Percentiles rank a stretch among this genome's conserved stretches.
Conservation (phyloP, 2,797 vertebrate species). For the Dendrocincla fuliginosa region DNA sequence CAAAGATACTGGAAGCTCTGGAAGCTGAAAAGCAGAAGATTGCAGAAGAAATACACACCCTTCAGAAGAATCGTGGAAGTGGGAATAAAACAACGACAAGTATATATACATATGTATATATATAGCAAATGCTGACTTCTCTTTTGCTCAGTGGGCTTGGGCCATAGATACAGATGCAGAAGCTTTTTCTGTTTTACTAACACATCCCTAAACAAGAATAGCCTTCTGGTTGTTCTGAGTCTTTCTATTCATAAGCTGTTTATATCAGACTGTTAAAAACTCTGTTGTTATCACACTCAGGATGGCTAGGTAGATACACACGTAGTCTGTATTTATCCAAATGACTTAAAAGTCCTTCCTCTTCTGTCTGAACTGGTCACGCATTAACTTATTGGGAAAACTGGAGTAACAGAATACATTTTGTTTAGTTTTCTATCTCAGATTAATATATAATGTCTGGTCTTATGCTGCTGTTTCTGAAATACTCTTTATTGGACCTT, state of each 20-base stretch:
- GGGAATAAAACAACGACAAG: slow-evolving; percentile 32
- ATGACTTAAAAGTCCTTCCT: background rate
- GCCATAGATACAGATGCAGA: background rate
- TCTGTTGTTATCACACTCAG: background rate
- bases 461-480: background rate
- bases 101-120: background rate
- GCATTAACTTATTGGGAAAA: background rate
- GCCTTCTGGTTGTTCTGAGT: background rate
- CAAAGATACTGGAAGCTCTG: slow-evolving; percentile 90
- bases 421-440: background rate
- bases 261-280: background rate
- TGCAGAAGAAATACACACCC: slow-evolving; percentile 80
- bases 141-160: background rate
- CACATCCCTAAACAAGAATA: background rate
- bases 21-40: slow-evolving; percentile 94
- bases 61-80: slow-evolving; percentile 66
- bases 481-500: background rate
- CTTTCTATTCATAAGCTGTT: background rate
- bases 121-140: background rate
- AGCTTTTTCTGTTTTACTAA: background rate
- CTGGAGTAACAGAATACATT: background rate
- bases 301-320: background rate
- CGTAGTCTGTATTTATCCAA: background rate
- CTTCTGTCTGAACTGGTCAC: background rate
- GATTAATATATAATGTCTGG: background rate